Conservation (phyloP, 2,113 vertebrate genomes). For the Neogobius melanostomus region DNA sequence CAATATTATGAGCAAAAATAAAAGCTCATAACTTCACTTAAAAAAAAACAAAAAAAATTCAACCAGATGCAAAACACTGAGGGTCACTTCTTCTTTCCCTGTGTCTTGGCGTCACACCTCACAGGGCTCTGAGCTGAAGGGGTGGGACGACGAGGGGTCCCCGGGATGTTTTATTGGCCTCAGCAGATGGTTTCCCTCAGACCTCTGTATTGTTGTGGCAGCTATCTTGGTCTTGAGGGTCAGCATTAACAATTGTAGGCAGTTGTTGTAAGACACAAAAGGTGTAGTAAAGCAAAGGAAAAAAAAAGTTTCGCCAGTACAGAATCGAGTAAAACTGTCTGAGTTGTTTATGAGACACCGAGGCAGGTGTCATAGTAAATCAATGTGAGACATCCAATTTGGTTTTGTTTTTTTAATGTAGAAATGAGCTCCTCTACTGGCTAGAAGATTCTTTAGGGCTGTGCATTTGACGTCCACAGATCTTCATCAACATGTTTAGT, state of each 20-base stretch:
- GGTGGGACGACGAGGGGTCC: slow-evolving; percentile 52
- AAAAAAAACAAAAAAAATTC: neutral
- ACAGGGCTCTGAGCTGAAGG: slow-evolving; percentile 31
- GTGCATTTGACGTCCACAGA: too few relatives aligned
- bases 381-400: slow-evolving; percentile 10
- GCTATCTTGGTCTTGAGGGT: slow-evolving; percentile 58
- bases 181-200: slow-evolving; percentile 75
- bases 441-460: too few relatives aligned
- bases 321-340: slow-evolving; percentile 50
- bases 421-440: too few relatives aligned
- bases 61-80: neutral
- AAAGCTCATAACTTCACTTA: neutral
- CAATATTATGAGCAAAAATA: neutral
- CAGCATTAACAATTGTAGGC: slow-evolving; percentile 66
- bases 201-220: slow-evolving; percentile 56
- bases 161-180: slow-evolving; percentile 72
- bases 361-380: slow-evolving; percentile 16
- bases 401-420: neutral
- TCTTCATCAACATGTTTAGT: too few relatives aligned
- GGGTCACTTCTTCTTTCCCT: slow-evolving; percentile 33
- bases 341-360: slow-evolving; percentile 44
- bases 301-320: slow-evolving; percentile 59
- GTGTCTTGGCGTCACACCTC: slow-evolving; percentile 44
- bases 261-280: slow-evolving; percentile 63
- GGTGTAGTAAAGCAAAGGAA: slow-evolving; percentile 10